phyloP scores from a whole-genome alignment of 2,888 invertebrate species.

The Patella depressa region DNA sequence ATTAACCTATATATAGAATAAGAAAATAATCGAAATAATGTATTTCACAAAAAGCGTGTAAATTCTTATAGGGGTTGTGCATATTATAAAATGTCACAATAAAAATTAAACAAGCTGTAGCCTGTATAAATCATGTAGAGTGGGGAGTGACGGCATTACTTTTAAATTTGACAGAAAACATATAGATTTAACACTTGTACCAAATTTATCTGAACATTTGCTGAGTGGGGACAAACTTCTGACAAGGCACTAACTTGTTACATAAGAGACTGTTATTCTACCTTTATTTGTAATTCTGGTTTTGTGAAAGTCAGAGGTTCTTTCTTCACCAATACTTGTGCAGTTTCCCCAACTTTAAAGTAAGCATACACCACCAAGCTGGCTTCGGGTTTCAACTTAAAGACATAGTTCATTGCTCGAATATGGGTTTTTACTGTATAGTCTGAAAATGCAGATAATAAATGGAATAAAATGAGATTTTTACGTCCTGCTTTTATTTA shows the following conservation, averaged over 20 bases:
- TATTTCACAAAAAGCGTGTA: not conserved
- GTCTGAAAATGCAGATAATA: conserved; percentile 34
- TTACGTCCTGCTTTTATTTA: not conserved
- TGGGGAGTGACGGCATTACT: not conserved
- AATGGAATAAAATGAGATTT: not conserved
- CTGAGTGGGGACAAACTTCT: not conserved
- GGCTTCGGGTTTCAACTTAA: conserved; percentile 51
- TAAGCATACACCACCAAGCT: conserved; percentile 45
- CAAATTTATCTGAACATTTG: not conserved
- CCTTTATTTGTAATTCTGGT: conserved; percentile 49
- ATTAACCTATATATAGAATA: conserved; percentile 43
- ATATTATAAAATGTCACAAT: too few species aligned
- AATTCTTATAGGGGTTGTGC: not conserved
- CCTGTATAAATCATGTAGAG: not conserved
- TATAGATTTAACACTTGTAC: not conserved
- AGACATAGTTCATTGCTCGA: conserved; percentile 42
- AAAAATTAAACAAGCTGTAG: not conserved
- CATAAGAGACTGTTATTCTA: conserved; percentile 24
- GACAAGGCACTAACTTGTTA: not conserved
- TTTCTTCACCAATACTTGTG: conserved; percentile 39
- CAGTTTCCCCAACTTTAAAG: conserved; percentile 48
- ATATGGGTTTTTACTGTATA: conserved; percentile 38
- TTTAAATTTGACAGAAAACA: not conserved
- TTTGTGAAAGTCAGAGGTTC: conserved; percentile 47
- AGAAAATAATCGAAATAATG: not conserved